Conservation (phyloP, 2,797 vertebrate genomes). For the Tiaroga cobitis region DNA sequence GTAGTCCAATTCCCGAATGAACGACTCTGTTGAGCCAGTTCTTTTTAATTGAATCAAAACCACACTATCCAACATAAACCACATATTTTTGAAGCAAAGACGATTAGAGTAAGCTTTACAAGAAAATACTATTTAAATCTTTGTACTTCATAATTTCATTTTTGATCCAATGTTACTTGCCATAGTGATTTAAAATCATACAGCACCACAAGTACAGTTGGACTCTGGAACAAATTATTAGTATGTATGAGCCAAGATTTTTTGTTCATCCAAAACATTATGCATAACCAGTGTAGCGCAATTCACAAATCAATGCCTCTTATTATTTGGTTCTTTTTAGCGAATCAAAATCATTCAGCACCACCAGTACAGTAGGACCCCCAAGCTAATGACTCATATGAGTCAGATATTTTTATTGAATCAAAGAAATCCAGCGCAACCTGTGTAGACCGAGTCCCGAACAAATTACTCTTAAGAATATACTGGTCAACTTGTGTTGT, state of each 20-base stretch:
- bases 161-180: not conserved
- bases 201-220: not conserved
- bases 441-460: not conserved
- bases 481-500: not conserved
- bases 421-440: not conserved
- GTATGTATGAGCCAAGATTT: not conserved
- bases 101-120: not conserved
- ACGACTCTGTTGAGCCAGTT: not conserved
- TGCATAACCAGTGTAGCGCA: not conserved
- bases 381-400: not conserved
- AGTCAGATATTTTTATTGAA: not conserved
- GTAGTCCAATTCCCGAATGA: not conserved
- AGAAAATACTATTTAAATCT: not conserved
- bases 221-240: too few species aligned
- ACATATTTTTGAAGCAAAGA: not conserved
- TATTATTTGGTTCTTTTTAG: not conserved
- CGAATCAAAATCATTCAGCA: not conserved
- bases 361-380: not conserved
- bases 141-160: not conserved
- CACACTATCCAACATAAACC: too few species aligned
- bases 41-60: not conserved
- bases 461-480: not conserved
- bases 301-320: not conserved
- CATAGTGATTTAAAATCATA: not conserved
- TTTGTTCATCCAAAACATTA: not conserved